Percentiles rank a stretch among this genome's conserved stretches.
phyloP scores from a whole-genome alignment of 2,113 vertebrate genomes.

The Nanger granti region DNA sequence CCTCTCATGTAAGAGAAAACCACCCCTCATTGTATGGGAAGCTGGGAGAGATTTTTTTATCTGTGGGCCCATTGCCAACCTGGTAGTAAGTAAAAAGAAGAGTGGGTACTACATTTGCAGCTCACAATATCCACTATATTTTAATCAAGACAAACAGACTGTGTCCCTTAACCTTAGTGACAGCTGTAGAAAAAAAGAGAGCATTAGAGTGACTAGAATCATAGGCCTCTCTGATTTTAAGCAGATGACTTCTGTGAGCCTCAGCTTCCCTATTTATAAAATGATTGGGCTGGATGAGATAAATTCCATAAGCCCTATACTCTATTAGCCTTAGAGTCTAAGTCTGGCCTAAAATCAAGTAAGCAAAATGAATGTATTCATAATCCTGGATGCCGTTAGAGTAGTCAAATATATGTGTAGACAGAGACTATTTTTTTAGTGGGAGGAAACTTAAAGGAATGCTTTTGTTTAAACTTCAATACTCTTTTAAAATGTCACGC shows the following conservation, averaged over 20 bases:
- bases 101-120: background rate
- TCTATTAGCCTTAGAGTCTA: background rate
- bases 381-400: background rate
- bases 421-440: background rate
- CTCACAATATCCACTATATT: background rate
- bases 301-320: background rate
- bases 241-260: background rate
- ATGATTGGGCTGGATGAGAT: background rate
- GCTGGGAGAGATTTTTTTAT: background rate
- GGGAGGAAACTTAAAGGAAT: background rate
- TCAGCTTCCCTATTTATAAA: background rate
- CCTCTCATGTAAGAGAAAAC: background rate
- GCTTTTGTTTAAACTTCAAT: background rate
- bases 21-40: background rate
- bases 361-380: background rate
- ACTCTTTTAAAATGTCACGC: background rate
- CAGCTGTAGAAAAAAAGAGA: background rate
- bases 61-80: background rate
- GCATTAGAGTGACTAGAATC: background rate
- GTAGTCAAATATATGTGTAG: background rate
- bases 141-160: constrained; percentile 7
- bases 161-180: background rate
- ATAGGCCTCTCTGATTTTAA: background rate
- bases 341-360: background rate
- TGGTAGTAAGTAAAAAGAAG: background rate